These are phyloP conservation scores for Sapayoa aenigma DNA, from an alignment of 2,113 vertebrate genomes.

Conservation along the genomic window DNA sequence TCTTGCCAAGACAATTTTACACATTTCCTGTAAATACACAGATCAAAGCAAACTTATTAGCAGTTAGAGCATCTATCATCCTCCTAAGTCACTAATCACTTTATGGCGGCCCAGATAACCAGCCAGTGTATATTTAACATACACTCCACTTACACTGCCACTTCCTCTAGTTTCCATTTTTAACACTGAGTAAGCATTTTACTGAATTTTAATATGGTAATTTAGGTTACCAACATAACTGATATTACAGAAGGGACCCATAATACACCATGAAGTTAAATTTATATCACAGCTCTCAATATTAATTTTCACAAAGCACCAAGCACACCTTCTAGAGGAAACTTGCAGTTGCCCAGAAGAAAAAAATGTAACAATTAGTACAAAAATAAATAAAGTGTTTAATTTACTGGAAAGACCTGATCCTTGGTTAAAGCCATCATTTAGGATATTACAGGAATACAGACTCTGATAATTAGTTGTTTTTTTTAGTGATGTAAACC, in stretches of 20 bases:
- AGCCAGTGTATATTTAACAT: slow-evolving; percentile 38
- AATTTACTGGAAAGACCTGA: not conserved
- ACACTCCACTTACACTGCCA: not conserved
- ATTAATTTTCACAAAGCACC: not conserved
- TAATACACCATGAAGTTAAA: not conserved
- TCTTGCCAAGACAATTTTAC: slow-evolving; percentile 69
- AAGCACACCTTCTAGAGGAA: not conserved
- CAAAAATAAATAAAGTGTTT: not conserved
- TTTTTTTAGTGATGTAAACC: not conserved
- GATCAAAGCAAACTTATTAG: slow-evolving; percentile 72
- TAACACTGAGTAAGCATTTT: not conserved
- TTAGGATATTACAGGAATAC: not conserved
- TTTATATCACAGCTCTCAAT: not conserved
- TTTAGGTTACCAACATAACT: not conserved
- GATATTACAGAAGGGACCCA: not conserved
- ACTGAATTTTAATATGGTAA: not conserved
- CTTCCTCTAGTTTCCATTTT: slow-evolving; percentile 14
- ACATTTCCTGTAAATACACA: slow-evolving; percentile 70
- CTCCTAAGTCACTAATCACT: slow-evolving; percentile 56
- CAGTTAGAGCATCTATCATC: slow-evolving; percentile 60
- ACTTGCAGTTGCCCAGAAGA: not conserved
- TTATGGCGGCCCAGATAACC: slow-evolving; percentile 41
- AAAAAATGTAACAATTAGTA: not conserved
- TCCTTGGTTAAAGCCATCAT: not conserved
- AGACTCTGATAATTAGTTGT: not conserved